Evolutionary conservation across 2,113 vertebrate species (phyloP).

Genomic region (Coregonus clupeaformis): DNA sequence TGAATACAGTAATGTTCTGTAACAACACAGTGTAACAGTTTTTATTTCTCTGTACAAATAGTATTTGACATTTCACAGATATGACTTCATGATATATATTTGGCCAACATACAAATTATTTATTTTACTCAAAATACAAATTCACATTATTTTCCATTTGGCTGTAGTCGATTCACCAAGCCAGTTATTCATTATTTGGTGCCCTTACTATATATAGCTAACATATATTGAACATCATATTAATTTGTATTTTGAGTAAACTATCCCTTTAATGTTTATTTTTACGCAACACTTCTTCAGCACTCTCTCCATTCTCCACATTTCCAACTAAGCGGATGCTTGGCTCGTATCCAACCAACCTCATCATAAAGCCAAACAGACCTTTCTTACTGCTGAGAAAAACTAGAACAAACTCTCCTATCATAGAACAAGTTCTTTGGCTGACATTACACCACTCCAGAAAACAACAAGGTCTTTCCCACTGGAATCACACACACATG

Average conservation of each 20-base stretch:
- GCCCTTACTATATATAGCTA: too few species aligned
- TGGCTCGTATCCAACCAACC: slow-evolving; percentile 30
- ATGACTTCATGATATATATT: slow-evolving; percentile 5
- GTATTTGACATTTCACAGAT: slow-evolving; percentile 1
- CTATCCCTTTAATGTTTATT: too few species aligned
- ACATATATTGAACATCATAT: too few species aligned
- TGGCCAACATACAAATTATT: background rate
- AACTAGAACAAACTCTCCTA: slow-evolving; percentile 12
- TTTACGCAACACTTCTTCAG: background rate
- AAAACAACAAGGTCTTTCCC: slow-evolving; percentile 37
- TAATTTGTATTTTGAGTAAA: too few species aligned
- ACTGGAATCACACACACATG: slow-evolving; percentile 6
- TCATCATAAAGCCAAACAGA: slow-evolving; percentile 51
- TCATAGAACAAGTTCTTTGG: slow-evolving; percentile 2
- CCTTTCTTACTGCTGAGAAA: slow-evolving; percentile 52
- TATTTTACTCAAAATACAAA: slow-evolving; percentile 4
- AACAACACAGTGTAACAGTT: slow-evolving; percentile 53
- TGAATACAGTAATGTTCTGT: slow-evolving; percentile 58
- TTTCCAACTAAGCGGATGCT: background rate
- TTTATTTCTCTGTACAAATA: slow-evolving; percentile 2
- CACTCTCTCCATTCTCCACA: background rate
- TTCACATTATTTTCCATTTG: too few species aligned
- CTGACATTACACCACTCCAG: slow-evolving; percentile 47
- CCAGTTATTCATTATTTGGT: too few species aligned
- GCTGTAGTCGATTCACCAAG: too few species aligned